Conservation (phyloP, 2,888 invertebrate genomes). For the Ormyrus rosae region DNA sequence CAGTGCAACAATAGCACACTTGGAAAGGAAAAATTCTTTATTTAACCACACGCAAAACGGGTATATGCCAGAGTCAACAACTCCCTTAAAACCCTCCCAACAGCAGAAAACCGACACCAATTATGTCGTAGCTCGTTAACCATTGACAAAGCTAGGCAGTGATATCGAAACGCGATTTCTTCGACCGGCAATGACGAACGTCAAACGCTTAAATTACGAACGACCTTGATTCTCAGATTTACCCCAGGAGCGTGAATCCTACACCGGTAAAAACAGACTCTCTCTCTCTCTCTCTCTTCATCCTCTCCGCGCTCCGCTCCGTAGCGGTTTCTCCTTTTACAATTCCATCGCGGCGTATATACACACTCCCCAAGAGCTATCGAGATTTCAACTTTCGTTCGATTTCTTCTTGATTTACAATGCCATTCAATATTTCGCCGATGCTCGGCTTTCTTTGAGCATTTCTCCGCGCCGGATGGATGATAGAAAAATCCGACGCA, state of each 20-base stretch:
- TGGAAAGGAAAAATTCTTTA: too few species aligned
- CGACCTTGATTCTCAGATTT: slow-evolving; percentile 37
- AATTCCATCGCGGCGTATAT: slow-evolving; percentile 23
- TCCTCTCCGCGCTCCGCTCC: neutral
- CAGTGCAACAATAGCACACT: neutral
- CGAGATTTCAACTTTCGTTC: slow-evolving; percentile 40
- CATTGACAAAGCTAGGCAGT: neutral
- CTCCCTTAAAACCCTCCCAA: too few species aligned
- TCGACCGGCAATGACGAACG: neutral
- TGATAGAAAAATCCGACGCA: too few species aligned
- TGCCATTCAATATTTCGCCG: slow-evolving; percentile 19
- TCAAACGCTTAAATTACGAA: slow-evolving; percentile 29
- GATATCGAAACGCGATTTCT: slow-evolving; percentile 22
- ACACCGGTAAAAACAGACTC: slow-evolving; percentile 26
- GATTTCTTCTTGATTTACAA: slow-evolving; percentile 42
- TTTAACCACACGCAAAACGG: too few species aligned
- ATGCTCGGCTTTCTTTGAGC: slow-evolving; percentile 11
- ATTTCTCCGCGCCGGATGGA: neutral
- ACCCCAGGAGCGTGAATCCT: neutral
- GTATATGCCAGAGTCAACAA: too few species aligned
- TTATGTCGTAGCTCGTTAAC: too few species aligned
- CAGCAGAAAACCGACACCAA: too few species aligned
- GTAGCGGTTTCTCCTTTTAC: slow-evolving; percentile 32
- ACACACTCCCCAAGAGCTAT: neutral
- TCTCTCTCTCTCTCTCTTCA: neutral